Base-by-base conservation (phyloP, 2,797 vertebrate species). In the Alfaro cultratus region DNA sequence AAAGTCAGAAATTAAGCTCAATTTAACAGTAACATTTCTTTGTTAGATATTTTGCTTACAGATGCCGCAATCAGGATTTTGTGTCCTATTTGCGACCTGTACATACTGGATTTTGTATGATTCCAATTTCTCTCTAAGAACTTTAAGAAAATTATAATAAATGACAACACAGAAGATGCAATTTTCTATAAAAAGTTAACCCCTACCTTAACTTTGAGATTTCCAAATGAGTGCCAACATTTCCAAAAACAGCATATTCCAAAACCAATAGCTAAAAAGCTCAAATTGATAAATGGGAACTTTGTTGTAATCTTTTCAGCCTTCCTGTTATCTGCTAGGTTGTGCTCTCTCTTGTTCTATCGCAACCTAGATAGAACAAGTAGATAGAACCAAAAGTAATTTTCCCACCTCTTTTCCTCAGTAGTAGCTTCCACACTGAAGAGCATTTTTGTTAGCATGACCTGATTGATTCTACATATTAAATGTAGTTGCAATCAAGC, bases 1-100 rank as follows among this genome's bases (percentile, higher is more conserved):
- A 15, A 13, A 29, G 45, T 41, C 49, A 21, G 55, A 67, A 74
- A 80, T 84, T 73, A 47, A 68, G 29, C 53, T 39, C 31, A 23
- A 29, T 72, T 75, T 73, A 26, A 39, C 68, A 18, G 49, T 13
- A 2, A 15, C 5, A 34, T 70, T 53, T 83, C 10, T 62, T 51
- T 36, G 41, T 62, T 31, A 80, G n/a, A 31, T n/a, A 64, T 9
- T 29, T n/a, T 71, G 41, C 41, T 46, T n/a, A 45, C 15, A 29
- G 26, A 23, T 2, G 10, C 7, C 4, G 8, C 34, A 21, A 36
- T 36, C 31, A 41, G 21, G 3, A 21, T 36, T 36, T 67, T 39
- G 16, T 67, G 62, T 67, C 62, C 34, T 36, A 67, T 36, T 67
- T 67, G 18, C 1, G 0, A 23, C 34, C 18, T 36, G 34, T 8